A percentile compares a stretch with the other conserved stretches of the same genome.
Conservation (phyloP, 92 coral and sea anemone species). For the Umimayanthus chanpuru region DNA sequence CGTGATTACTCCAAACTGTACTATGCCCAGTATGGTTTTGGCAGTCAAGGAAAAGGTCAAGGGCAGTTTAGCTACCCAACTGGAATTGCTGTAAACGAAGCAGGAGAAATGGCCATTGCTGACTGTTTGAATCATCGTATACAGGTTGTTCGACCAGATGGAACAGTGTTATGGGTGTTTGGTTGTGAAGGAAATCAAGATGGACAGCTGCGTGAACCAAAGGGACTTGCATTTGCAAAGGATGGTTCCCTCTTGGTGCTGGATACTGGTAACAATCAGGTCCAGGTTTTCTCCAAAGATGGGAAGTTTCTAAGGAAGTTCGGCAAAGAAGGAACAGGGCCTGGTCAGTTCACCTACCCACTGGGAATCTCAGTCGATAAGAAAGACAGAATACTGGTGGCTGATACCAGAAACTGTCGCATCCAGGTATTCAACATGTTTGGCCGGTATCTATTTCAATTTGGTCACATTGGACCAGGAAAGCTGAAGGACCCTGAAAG, state of each 20-base stretch:
- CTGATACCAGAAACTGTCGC: constrained; percentile 52
- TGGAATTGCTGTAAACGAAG: constrained; percentile 44
- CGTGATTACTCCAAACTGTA: constrained; percentile 45
- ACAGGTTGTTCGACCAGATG: constrained; percentile 42
- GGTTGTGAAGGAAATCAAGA: constrained; percentile 42
- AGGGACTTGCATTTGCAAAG: constrained; percentile 42
- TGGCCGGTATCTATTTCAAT: constrained; percentile 33
- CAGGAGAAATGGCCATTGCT: constrained; percentile 44
- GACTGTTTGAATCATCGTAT: constrained; percentile 49
- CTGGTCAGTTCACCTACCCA: constrained; percentile 44
- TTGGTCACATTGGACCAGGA: constrained; percentile 41
- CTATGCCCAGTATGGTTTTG: constrained; percentile 52
- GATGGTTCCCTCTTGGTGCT: constrained; percentile 56
- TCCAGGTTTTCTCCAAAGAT: constrained; percentile 42
- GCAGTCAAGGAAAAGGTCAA: constrained; percentile 35
- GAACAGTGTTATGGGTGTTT: constrained; percentile 42
- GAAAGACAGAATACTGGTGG: constrained; percentile 51
- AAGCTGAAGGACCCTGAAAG: constrained; percentile 49
- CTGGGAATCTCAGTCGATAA: constrained; percentile 48
- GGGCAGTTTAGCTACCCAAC: constrained; percentile 51
- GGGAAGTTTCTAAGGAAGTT: constrained; percentile 45
- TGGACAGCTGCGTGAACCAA: constrained; percentile 39
- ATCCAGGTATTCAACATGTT: constrained; percentile 48
- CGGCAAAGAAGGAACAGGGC: constrained; percentile 50
- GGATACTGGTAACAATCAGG: constrained; percentile 50